Evolutionary conservation across 2,888 invertebrate species (phyloP).

Genomic region (Drosophila atroscutellata): DNA sequence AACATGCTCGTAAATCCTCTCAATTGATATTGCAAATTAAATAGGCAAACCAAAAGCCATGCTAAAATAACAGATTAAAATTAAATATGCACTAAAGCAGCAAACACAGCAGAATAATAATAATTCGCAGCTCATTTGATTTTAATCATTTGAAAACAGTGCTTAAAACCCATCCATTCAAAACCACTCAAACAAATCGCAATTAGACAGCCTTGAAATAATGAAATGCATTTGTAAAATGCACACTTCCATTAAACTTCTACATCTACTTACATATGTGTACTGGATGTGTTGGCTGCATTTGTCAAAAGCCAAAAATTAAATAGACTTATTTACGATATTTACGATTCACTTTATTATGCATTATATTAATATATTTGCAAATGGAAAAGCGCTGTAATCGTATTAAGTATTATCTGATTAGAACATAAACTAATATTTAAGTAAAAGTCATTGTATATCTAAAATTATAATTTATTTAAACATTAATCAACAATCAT

Average conservation of each 20-base stretch:
- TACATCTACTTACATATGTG: background rate
- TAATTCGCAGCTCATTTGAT: conserved; percentile 70
- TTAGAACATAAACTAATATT: background rate
- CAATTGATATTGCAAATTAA: conserved; percentile 42
- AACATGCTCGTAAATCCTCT: conserved; percentile 7
- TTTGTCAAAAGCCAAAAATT: conserved; percentile 38
- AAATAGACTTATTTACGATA: conserved; percentile 24
- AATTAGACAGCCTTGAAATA: conserved; percentile 43
- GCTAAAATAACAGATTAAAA: conserved; percentile 42
- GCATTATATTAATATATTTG: too few relatives aligned
- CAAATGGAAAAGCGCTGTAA: too few relatives aligned
- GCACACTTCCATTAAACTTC: conserved; percentile 9
- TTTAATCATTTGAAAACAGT: conserved; percentile 53
- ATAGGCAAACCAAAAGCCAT: conserved; percentile 25
- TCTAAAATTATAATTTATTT: background rate
- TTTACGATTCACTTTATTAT: conserved; percentile 7
- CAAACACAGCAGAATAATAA: conserved; percentile 30
- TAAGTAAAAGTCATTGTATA: background rate
- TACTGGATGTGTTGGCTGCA: background rate
- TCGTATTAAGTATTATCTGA: too few relatives aligned
- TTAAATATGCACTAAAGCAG: conserved; percentile 26
- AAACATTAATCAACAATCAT: background rate
- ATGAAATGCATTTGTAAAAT: conserved; percentile 35
- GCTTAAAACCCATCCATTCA: conserved; percentile 39
- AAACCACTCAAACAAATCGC: conserved; percentile 5